phyloP scores from a whole-genome alignment of 2,888 invertebrate genomes.

The Copidosoma aretas region DNA sequence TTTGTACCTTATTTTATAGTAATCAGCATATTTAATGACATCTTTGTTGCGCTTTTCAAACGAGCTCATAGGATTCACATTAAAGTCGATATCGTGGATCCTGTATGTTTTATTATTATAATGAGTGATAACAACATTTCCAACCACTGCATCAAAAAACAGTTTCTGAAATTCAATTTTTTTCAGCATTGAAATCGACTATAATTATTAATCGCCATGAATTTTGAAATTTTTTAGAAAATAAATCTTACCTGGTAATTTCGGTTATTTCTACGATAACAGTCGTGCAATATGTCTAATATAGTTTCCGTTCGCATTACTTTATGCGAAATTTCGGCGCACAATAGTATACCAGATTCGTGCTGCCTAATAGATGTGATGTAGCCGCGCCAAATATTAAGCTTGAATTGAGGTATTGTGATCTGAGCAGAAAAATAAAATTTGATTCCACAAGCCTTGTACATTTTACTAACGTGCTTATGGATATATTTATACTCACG shows the following conservation, averaged over 20 bases:
- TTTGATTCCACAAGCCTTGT: too few relatives aligned
- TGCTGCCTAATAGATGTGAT: constrained; percentile 82
- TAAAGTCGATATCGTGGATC: constrained; percentile 76
- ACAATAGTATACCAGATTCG: constrained; percentile 76
- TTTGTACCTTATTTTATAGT: constrained; percentile 73
- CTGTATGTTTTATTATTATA: constrained; percentile 78
- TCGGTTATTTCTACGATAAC: too few relatives aligned
- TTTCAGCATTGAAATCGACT: too few relatives aligned
- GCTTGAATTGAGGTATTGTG: constrained; percentile 60
- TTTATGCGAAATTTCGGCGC: constrained; percentile 81
- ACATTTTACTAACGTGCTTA: too few relatives aligned
- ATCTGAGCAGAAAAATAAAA: too few relatives aligned
- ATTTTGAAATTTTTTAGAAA: too few relatives aligned
- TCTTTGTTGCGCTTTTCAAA: constrained; percentile 68
- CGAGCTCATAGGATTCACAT: constrained; percentile 65
- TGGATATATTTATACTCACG: constrained; percentile 58
- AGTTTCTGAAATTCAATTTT: constrained; percentile 14
- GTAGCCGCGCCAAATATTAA: constrained; percentile 83
- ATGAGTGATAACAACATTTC: constrained; percentile 72
- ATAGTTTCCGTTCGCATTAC: constrained; percentile 79
- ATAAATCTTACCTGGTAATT: too few relatives aligned
- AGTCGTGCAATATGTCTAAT: constrained; percentile 67
- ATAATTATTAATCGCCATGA: too few relatives aligned
- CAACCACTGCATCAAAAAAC: constrained; percentile 54
- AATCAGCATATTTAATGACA: constrained; percentile 67